phyloP scores from a whole-genome alignment of 2,888 invertebrate species.

The Pteria penguin region DNA sequence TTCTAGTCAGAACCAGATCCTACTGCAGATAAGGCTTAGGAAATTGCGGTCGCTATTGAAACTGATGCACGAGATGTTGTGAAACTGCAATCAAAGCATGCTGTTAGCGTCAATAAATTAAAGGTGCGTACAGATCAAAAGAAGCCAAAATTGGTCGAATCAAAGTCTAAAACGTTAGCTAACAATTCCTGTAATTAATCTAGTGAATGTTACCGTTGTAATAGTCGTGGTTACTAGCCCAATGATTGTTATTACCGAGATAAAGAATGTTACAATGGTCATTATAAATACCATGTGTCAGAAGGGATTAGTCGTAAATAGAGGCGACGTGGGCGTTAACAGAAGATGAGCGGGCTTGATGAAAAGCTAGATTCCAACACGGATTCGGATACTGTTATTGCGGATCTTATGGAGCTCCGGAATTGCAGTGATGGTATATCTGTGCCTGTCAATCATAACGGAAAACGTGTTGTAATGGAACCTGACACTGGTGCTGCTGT shows the following conservation, averaged over 20 bases:
- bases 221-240: slow-evolving; percentile 1
- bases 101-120: not conserved
- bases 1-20: slow-evolving; percentile 11
- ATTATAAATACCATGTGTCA: slow-evolving; percentile 14
- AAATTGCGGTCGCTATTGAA: slow-evolving; percentile 24
- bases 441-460: not conserved
- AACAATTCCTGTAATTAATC: not conserved
- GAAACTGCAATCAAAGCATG: slow-evolving; percentile 14
- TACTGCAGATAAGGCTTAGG: slow-evolving; percentile 17
- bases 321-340: too few relatives aligned
- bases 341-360: not conserved
- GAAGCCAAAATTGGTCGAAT: not conserved
- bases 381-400: not conserved
- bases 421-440: too few relatives aligned
- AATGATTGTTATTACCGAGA: slow-evolving; percentile 8
- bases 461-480: not conserved
- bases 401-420: too few relatives aligned
- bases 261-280: slow-evolving; percentile 27
- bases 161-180: not conserved
- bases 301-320: too few relatives aligned
- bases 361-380: not conserved
- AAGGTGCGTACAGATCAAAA: not conserved
- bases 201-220: slow-evolving; percentile 12
- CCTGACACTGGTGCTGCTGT: slow-evolving; percentile 5
- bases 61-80: slow-evolving; percentile 16